Conservation (phyloP, 64 coral and sea anemone species). For the Stylophora pistillata region DNA sequence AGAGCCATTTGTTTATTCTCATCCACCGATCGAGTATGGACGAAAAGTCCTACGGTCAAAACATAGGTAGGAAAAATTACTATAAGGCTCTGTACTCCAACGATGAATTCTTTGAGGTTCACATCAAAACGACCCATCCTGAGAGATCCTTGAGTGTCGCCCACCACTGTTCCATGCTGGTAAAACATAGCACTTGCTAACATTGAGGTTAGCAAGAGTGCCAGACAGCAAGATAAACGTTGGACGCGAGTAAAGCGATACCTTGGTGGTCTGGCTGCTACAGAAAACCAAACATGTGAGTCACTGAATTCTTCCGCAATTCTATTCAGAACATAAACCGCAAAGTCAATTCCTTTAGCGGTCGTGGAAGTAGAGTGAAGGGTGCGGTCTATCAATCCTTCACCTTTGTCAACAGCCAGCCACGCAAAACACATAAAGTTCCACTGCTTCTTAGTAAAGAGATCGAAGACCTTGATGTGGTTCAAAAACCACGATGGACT, state of each 20-base stretch:
- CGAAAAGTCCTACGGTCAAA: slow-evolving; percentile 39
- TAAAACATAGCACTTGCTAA: slow-evolving; percentile 62
- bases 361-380: neutral
- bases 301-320: slow-evolving; percentile 37
- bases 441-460: neutral
- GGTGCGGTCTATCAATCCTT: slow-evolving; percentile 38
- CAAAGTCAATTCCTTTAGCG: neutral
- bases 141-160: neutral
- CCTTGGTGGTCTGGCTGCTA: slow-evolving; percentile 24
- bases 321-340: slow-evolving; percentile 11
- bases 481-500: slow-evolving; percentile 58
- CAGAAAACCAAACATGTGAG: slow-evolving; percentile 53
- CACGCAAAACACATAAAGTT: slow-evolving; percentile 40
- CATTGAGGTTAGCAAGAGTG: slow-evolving; percentile 40
- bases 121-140: slow-evolving; percentile 41
- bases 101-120: slow-evolving; percentile 14
- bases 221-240: slow-evolving; percentile 45
- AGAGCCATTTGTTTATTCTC: neutral
- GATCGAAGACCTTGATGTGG: slow-evolving; percentile 6
- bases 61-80: slow-evolving; percentile 43
- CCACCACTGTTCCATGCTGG: neutral
- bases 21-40: neutral
- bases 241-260: slow-evolving; percentile 45
- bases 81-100: slow-evolving; percentile 42
- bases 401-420: slow-evolving; percentile 58